Evolutionary conservation across 2,888 invertebrate species (phyloP).

Genomic region (Coleophora flavipennella): DNA sequence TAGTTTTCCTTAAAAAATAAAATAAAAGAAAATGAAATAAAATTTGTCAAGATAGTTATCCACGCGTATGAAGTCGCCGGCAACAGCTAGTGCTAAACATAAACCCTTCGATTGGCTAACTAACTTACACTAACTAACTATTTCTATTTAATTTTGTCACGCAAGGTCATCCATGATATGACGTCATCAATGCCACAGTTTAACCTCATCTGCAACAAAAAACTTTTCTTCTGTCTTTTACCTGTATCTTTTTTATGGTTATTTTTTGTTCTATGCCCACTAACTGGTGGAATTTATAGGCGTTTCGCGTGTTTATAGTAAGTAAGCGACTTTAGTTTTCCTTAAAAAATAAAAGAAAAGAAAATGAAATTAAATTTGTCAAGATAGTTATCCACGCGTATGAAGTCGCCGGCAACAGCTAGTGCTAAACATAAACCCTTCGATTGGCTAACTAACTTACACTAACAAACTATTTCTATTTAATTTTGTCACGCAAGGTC

Average conservation of each 20-base stretch:
- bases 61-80: conserved; percentile 21
- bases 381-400: conserved; percentile 14
- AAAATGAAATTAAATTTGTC: neutral
- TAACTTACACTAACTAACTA: conserved; percentile 26
- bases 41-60: conserved; percentile 1
- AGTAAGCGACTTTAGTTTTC: too few species aligned
- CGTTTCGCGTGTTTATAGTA: conserved; percentile 42
- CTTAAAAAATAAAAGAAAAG: neutral
- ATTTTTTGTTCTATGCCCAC: neutral
- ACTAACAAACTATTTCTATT: conserved; percentile 24
- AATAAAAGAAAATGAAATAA: neutral
- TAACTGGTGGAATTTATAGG: conserved; percentile 33
- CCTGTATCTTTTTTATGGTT: too few species aligned
- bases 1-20: too few species aligned
- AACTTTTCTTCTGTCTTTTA: neutral
- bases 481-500: conserved; percentile 46
- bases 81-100: conserved; percentile 21
- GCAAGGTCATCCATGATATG: conserved; percentile 34
- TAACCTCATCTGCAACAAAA: conserved; percentile 6
- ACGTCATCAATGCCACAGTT: conserved; percentile 16
- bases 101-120: conserved; percentile 34
- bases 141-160: conserved; percentile 37
- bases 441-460: conserved; percentile 35
- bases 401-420: conserved; percentile 20
- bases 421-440: conserved; percentile 26